Percentiles rank a stretch among this genome's conserved stretches.
phyloP scores from a whole-genome alignment of 2,797 vertebrate species.

The Danio jaintianensis region DNA sequence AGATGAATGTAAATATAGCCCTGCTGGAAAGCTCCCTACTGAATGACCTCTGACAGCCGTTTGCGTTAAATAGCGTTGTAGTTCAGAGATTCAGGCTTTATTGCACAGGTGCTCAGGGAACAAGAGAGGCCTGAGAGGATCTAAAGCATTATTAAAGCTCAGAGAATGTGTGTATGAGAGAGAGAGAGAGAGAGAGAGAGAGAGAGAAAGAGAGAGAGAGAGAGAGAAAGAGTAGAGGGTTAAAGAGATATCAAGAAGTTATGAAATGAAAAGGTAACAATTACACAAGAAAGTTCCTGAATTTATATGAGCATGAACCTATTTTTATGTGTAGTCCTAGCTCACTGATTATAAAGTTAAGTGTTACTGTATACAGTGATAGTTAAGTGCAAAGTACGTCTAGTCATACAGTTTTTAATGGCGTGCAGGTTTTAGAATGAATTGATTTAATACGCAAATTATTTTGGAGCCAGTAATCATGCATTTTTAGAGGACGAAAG shows the following conservation, averaged over 20 bases:
- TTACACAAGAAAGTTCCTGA: conserved; percentile 3
- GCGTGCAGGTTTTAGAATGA: background rate
- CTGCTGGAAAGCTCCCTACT: conserved; percentile 69
- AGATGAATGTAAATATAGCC: conserved; percentile 80
- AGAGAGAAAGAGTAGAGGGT: conserved; percentile 33
- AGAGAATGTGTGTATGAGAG: conserved; percentile 77
- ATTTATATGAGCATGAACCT: background rate
- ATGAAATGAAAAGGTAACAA: conserved; percentile 52
- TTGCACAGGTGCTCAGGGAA: conserved; percentile 82
- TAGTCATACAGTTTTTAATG: background rate
- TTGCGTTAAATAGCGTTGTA: conserved; percentile 79
- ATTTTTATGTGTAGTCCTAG: background rate
- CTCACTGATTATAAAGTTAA: background rate
- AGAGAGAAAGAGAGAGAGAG: conserved; percentile 35
- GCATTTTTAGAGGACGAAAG: background rate
- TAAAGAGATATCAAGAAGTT: conserved; percentile 54
- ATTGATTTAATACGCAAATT: background rate
- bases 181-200: conserved; percentile 32
- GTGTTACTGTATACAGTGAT: background rate
- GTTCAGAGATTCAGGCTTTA: conserved; percentile 79
- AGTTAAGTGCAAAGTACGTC: background rate
- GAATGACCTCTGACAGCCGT: conserved; percentile 61
- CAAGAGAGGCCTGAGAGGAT: conserved; percentile 74
- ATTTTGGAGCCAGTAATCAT: background rate
- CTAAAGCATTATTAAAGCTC: conserved; percentile 83